Conservation (phyloP, 2,797 vertebrate species). For the Propithecus deckenii region DNA sequence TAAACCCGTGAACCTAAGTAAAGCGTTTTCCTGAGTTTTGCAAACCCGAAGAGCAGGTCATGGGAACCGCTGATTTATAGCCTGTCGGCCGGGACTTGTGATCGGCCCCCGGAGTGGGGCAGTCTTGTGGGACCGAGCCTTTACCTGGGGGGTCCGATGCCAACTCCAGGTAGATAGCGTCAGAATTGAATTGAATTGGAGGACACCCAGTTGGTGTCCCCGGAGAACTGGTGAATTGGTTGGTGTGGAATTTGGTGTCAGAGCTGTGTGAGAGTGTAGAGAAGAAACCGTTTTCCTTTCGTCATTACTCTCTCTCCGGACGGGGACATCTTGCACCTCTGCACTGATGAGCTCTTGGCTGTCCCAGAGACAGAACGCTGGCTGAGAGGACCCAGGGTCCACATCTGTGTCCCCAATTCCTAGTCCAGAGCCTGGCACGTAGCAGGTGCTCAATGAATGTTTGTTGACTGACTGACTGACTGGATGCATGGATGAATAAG, state of each 20-base stretch:
- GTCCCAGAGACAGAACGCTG: not conserved
- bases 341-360: not conserved
- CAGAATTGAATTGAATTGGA: not conserved
- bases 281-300: not conserved
- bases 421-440: not conserved
- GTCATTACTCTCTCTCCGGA: not conserved
- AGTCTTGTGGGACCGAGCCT: not conserved
- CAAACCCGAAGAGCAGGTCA: not conserved
- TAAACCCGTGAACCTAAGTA: not conserved
- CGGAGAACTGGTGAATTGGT: not conserved
- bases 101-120: not conserved
- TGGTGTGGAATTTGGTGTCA: not conserved
- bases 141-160: not conserved
- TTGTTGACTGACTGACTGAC: not conserved
- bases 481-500: not conserved
- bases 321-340: not conserved
- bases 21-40: not conserved
- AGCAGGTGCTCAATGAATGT: not conserved
- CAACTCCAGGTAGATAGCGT: not conserved
- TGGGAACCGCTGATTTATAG: not conserved
- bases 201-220: not conserved
- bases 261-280: not conserved
- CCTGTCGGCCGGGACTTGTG: no score
- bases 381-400: not conserved
- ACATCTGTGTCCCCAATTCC: not conserved